Evolutionary conservation across 1,140 invertebrate species (phyloP).

Genomic region (Platyscapa corneri): DNA sequence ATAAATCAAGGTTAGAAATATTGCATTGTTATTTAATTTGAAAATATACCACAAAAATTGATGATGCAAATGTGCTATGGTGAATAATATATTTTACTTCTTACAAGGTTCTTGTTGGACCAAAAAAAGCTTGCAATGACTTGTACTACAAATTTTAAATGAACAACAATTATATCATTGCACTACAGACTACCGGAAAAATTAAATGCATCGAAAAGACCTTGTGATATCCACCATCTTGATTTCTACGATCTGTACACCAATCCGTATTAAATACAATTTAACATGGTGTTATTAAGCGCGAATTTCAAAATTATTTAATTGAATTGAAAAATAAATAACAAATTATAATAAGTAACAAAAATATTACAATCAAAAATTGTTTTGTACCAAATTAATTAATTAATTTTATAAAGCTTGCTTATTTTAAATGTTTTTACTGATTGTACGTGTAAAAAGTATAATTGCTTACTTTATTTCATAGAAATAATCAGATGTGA

Average conservation of each 20-base stretch:
- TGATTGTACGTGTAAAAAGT: not conserved
- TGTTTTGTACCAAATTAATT: too few relatives aligned
- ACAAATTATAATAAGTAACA: not conserved
- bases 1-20: constrained; percentile 50
- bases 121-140: not conserved
- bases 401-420: too few relatives aligned
- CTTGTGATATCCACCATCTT: constrained; percentile 22
- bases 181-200: constrained; percentile 21
- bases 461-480: not conserved
- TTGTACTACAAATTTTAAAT: constrained; percentile 11
- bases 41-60: constrained; percentile 18
- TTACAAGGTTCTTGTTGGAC: not conserved
- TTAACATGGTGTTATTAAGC: not conserved
- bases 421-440: too few relatives aligned
- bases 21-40: constrained; percentile 41
- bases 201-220: not conserved
- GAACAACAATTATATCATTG: constrained; percentile 1
- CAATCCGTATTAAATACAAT: not conserved
- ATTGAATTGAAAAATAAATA: not conserved
- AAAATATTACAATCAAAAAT: not conserved
- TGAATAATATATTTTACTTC: not conserved
- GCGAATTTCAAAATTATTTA: constrained; percentile 2
- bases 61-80: not conserved
- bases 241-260: not conserved
- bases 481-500: not conserved